Percentiles rank a stretch among this genome's conserved stretches.
These are phyloP conservation scores for Lepidiolamprologus cunningtoni DNA, from an alignment of 2,113 vertebrate genomes.

Conservation along the genomic window DNA sequence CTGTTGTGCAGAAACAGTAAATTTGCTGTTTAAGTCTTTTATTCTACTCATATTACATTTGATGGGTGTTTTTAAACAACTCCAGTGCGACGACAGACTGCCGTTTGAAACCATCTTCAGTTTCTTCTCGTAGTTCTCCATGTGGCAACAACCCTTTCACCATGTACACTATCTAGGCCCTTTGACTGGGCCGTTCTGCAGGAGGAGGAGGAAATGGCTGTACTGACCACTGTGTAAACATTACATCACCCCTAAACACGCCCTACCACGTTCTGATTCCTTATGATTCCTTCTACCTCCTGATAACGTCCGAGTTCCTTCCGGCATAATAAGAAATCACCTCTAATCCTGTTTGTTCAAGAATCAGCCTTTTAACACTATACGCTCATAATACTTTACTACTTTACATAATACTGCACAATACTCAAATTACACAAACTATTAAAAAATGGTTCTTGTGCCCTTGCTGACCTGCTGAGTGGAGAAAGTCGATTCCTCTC, in stretches of 20 bases:
- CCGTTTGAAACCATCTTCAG: neutral
- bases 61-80: accelerated
- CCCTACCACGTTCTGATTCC: constrained; percentile 24
- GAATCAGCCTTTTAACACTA: constrained; percentile 14
- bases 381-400: neutral
- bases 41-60: neutral
- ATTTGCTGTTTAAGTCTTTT: neutral
- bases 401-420: neutral
- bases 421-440: constrained; percentile 27
- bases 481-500: constrained; percentile 14
- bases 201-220: constrained; percentile 57
- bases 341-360: constrained; percentile 19
- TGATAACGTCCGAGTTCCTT: constrained; percentile 63
- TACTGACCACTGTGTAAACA: constrained; percentile 57
- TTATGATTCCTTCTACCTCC: constrained; percentile 17
- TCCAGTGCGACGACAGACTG: neutral
- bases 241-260: constrained; percentile 57
- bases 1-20: neutral
- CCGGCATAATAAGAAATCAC: constrained; percentile 51
- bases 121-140: neutral
- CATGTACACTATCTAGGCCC: constrained; percentile 12
- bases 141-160: neutral
- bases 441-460: neutral
- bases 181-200: constrained; percentile 25
- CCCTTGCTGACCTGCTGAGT: constrained; percentile 20